Evolutionary conservation across 2,888 invertebrate species (phyloP), one percentile per base, ranked within the genome.

Genomic region (Lasioglossum marginatum): DNA sequence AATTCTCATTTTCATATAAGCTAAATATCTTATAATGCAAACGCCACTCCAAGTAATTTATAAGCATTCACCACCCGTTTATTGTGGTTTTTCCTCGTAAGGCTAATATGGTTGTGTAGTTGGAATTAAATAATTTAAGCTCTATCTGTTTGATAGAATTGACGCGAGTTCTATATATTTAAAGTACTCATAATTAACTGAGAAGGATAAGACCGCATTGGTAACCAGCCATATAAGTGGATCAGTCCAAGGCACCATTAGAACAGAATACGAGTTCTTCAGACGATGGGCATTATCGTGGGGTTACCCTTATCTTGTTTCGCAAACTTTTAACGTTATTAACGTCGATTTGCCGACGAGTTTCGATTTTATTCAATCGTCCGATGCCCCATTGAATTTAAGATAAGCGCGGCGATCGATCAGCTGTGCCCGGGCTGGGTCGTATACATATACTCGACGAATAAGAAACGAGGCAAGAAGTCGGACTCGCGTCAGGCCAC

Each of bases 371-470:
- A 87, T 85, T 77, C 81, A 85, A 87, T 88, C 85, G 85, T 14
- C 72, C 87, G 71, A 84, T 84, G 79, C 82, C 85, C 81, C 85
- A 81, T 89, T 90, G 88, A 90, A 90, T 89, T 86, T 88, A 90
- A 89, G 86, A 90, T 89, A 89, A 90, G 88, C 90, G 81, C 82
- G 73, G 19, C 83, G 81, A 80, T 80, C 81, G 88, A 88, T 85
- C 87, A 80, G 77, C n/a, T 66, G 16, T 66, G 68, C 37, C 40
- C 10, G 16, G 34, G 37, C n/a, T 52, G n/a, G 23, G 57, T 8
- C 52, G 34, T 37, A 37, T 27, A 57, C 57, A 57, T 57, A 66
- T 77, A 27, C 34, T 16, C 66, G 74, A 66, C 60, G 76, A 40
- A 43, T n/a, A 81, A 74, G 79, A 45, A 84, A 76, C 76, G 63